phyloP scores from a whole-genome alignment of 2,888 invertebrate genomes.

The Apotomis turbidana region DNA sequence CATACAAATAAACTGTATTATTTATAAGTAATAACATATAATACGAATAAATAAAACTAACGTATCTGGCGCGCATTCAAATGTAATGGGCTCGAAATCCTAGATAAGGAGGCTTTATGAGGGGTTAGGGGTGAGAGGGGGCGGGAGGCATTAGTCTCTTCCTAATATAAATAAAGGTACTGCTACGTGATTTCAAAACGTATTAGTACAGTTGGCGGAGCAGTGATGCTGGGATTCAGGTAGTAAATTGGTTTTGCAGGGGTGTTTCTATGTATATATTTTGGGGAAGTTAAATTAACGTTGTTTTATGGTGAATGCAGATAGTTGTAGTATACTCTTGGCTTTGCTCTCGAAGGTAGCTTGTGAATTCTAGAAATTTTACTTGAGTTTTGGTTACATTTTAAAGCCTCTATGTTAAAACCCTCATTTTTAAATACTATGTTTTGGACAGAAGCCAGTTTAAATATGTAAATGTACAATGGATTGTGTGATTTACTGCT shows the following conservation, averaged over 20 bases:
- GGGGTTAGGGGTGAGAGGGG: conserved; percentile 59
- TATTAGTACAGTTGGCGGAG: conserved; percentile 32
- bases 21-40: conserved; percentile 39
- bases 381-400: no score
- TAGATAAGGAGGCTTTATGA: conserved; percentile 76
- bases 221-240: conserved; percentile 19
- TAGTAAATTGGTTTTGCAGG: conserved; percentile 22
- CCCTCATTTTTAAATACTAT: no score
- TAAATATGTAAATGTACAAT: no score
- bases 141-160: conserved; percentile 52
- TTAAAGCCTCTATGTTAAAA: no score
- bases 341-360: no score
- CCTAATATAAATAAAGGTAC: conserved; percentile 52
- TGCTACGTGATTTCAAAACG: conserved; percentile 41
- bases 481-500: no score
- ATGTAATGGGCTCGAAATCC: conserved; percentile 80
- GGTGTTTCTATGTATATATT: conserved; percentile 16
- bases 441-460: no score
- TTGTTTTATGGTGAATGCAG: not conserved
- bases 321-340: not conserved
- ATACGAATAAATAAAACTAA: conserved; percentile 57
- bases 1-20: conserved; percentile 35
- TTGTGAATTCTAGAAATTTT: no score
- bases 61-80: conserved; percentile 70
- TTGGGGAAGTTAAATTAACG: not conserved